Conservation (phyloP, 2,888 invertebrate genomes). For the Ferrisia virgata region DNA sequence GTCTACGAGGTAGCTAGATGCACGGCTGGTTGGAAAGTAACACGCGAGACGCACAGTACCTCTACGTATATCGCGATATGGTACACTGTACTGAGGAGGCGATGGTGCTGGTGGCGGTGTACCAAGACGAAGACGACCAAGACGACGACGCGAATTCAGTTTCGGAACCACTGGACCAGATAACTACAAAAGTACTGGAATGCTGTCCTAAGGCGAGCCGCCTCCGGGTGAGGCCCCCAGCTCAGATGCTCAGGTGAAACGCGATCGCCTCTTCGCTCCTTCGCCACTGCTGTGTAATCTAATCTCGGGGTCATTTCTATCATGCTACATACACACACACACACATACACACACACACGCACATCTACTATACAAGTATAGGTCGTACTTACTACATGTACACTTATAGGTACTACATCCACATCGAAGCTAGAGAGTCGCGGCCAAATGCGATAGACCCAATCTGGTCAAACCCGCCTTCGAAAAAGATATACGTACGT, state of each 20-base stretch:
- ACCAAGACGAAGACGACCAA: background rate
- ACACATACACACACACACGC: background rate
- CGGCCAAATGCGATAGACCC: conserved; percentile 43
- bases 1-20: too few species aligned
- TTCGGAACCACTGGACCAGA: conserved; percentile 44
- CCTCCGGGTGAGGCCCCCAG: conserved; percentile 44
- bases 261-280: conserved; percentile 41
- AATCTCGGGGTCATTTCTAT: conserved; percentile 46
- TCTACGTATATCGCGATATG: background rate
- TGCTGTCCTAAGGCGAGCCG: conserved; percentile 46
- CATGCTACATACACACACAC: conserved; percentile 13
- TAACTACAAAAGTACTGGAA: conserved; percentile 45
- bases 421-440: background rate
- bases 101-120: background rate
- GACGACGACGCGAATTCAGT: conserved; percentile 32
- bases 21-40: background rate
- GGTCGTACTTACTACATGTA: too few species aligned
- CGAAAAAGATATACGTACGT: conserved; percentile 34
- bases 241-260: conserved; percentile 45
- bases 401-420: too few species aligned
- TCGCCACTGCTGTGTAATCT: conserved; percentile 34
- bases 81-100: background rate
- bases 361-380: too few species aligned
- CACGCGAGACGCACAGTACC: too few species aligned
- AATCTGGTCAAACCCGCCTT: conserved; percentile 45